Evolutionary conservation across 2,113 vertebrate species (phyloP), one percentile per base, ranked within the genome.

Genomic region (Forbesichthys agassizii): DNA sequence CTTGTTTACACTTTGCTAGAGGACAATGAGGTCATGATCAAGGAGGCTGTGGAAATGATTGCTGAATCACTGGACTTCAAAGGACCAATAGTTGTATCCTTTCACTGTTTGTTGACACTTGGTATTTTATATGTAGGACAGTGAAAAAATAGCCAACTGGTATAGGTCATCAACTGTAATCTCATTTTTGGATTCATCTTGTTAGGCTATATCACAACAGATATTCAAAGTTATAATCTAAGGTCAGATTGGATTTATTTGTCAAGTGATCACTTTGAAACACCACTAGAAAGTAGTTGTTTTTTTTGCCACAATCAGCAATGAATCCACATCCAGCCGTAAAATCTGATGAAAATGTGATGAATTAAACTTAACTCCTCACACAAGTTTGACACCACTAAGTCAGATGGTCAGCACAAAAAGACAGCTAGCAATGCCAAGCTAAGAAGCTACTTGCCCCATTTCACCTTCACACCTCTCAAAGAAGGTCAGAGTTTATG

Each of bases 391-490:
- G 96, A 97, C 71, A 84, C 83, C 9, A 92, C 76, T 33, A 93
- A 94, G 79, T 91, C 95, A 0, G 96, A 98, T 0, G 96, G 96
- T 5, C 96, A 96, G 84, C 93, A 95, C 80, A 97, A 95, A 91
- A 97, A 97, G 88, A 96, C 96, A 0, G 95, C 96, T 81, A 96
- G 93, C 82, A 98, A 95, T 0, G 52, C 77, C 74, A 98, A 97
- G 84, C 90, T 97, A 12, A 89, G 87, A 53, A 49, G 42, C 47
- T 94, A 94, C 86, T 90, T 94, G 9, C 95, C 96, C 0, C 33
- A 86, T 69, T 96, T 96, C 88, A 84, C 78, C 69, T 97, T 96
- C 83, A 97, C 95, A 0, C 95, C 96, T 0, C 95, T 97, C 77
- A 79, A 79, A 62, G 88, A 93, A 91, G 96, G 96, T 98, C 68